phyloP scores from a whole-genome alignment of 2,113 vertebrate genomes.

The Microtus montanus region DNA sequence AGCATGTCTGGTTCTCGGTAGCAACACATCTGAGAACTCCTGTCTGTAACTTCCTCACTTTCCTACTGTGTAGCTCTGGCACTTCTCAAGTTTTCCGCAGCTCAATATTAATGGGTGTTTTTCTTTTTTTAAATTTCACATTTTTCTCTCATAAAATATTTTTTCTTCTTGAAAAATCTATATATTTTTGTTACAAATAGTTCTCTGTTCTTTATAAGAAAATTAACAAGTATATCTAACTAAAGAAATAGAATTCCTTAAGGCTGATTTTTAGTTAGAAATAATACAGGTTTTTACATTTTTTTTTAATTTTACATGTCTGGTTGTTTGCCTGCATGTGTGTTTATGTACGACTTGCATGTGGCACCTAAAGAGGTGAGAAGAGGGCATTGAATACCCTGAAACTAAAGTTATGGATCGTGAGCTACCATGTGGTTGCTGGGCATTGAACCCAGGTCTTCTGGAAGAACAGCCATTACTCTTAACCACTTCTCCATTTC shows the following conservation, averaged over 20 bases:
- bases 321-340: neutral
- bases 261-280: conserved; percentile 9
- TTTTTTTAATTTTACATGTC: neutral
- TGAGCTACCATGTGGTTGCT: neutral
- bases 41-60: conserved; percentile 2
- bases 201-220: conserved; percentile 14
- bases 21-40: neutral
- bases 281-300: neutral
- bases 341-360: neutral
- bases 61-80: neutral
- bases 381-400: neutral
- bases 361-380: neutral
- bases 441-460: neutral
- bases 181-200: neutral
- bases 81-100: neutral
- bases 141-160: conserved; percentile 38
- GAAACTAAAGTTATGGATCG: neutral
- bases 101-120: neutral
- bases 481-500: neutral
- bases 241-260: conserved; percentile 35
- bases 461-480: neutral
- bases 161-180: conserved; percentile 6
- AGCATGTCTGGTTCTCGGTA: conserved; percentile 2
- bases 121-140: conserved; percentile 11
- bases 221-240: conserved; percentile 2